A percentile compares a stretch with the other conserved stretches of the same genome.
These are phyloP conservation scores for Zootermopsis nevadensis DNA, from an alignment of 2,888 invertebrate genomes.

Conservation along the genomic window DNA sequence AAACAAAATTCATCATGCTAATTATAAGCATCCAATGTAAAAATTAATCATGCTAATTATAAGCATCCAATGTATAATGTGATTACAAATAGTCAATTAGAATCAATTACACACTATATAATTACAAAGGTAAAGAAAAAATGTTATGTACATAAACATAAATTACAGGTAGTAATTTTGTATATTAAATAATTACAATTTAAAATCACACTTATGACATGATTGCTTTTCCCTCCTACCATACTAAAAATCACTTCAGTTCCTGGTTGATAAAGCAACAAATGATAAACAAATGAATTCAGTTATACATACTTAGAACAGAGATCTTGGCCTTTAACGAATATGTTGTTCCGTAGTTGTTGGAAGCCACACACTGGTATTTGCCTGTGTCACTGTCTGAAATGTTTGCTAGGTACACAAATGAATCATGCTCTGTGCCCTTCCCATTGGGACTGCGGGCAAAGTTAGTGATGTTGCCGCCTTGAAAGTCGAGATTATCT, in stretches of 20 bases:
- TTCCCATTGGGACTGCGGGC: slow-evolving; percentile 69
- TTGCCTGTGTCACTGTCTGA: slow-evolving; percentile 85
- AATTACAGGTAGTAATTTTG: too few species aligned
- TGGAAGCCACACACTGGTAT: slow-evolving; percentile 94
- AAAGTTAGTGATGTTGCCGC: slow-evolving; percentile 56
- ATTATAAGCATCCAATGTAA: too few species aligned
- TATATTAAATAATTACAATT: too few species aligned
- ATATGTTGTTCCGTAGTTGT: slow-evolving; percentile 89
- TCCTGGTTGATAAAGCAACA: neutral
- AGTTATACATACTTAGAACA: slow-evolving; percentile 75
- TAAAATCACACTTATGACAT: too few species aligned
- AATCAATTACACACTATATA: too few species aligned
- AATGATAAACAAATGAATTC: neutral
- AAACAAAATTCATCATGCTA: too few species aligned
- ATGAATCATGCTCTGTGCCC: slow-evolving; percentile 67
- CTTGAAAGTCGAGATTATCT: slow-evolving; percentile 75
- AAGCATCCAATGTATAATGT: too few species aligned
- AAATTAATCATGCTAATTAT: too few species aligned
- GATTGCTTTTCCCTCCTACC: too few species aligned
- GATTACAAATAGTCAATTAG: too few species aligned
- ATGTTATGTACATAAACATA: too few species aligned
- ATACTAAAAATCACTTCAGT: neutral
- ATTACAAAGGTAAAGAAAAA: too few species aligned
- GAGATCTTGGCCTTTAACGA: slow-evolving; percentile 87
- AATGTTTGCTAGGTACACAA: slow-evolving; percentile 79